Conservation (phyloP, 1,140 invertebrate species). For the Penaeus chinensis region DNA sequence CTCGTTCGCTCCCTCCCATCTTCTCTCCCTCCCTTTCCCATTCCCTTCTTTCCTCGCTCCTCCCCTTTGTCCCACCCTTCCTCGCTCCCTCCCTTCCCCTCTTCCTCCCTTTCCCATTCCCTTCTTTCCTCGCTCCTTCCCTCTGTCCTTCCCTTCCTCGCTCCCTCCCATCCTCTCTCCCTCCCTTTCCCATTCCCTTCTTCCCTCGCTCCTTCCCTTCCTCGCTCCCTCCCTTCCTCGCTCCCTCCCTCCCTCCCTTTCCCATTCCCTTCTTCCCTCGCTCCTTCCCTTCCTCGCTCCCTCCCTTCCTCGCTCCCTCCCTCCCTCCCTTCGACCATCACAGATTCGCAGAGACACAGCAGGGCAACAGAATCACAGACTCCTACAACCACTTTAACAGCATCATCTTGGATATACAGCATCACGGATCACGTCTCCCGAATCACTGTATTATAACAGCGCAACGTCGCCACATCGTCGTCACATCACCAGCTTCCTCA, state of each 20-base stretch:
- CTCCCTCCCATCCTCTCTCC: neutral
- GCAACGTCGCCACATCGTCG: too few species aligned
- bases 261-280: neutral
- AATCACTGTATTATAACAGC: too few species aligned
- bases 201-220: neutral
- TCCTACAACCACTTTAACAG: too few species aligned
- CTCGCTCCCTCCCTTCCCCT: neutral
- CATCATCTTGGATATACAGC: too few species aligned
- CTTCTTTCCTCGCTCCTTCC: neutral
- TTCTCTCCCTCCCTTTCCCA: too few species aligned
- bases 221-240: neutral
- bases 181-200: neutral
- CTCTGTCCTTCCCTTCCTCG: neutral
- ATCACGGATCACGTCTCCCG: too few species aligned
- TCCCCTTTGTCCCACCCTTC: neutral
- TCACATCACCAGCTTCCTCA: too few species aligned
- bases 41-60: neutral
- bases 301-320: neutral
- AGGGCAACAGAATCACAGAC: too few species aligned
- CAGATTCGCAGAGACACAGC: too few species aligned
- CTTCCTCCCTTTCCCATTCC: conserved; percentile 2
- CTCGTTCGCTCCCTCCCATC: too few species aligned
- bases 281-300: neutral
- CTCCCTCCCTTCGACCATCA: too few species aligned
- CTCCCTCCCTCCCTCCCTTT: neutral